These are phyloP conservation scores for Coracopsis vasa DNA, from an alignment of 2,113 vertebrate genomes.

Conservation along the genomic window DNA sequence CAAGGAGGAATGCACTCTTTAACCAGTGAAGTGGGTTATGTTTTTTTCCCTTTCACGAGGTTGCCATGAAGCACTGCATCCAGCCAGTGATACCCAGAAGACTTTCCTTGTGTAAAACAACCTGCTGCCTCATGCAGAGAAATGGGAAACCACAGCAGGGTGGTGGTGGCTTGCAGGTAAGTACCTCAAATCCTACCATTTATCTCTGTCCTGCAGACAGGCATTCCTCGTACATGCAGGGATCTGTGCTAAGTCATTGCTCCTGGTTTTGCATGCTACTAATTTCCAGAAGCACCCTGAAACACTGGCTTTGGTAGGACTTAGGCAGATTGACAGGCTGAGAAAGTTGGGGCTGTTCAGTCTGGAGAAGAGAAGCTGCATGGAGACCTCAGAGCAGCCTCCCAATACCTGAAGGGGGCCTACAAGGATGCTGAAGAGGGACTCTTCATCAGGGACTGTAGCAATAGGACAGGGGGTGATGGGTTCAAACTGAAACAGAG, in stretches of 20 bases:
- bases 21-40: background rate
- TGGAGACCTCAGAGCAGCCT: background rate
- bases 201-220: rapidly evolving
- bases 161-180: background rate
- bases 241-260: rapidly evolving
- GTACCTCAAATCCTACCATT: background rate
- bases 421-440: background rate
- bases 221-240: rapidly evolving
- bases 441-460: rapidly evolving
- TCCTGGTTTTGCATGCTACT: background rate
- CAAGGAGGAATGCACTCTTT: slow-evolving; percentile 1
- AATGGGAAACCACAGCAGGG: rapidly evolving
- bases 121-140: rapidly evolving
- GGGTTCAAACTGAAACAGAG: background rate
- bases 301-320: background rate
- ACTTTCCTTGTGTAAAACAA: background rate
- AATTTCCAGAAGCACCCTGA: background rate
- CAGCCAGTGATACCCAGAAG: background rate
- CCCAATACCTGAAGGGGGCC: background rate
- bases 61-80: background rate
- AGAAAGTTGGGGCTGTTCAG: background rate
- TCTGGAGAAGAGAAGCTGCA: background rate
- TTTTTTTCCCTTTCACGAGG: background rate
- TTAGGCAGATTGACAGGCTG: background rate
- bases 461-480: rapidly evolving